Percentiles rank a stretch among this genome's conserved stretches.
These are phyloP conservation scores for Scyliorhinus canicula DNA, from an alignment of 2,797 vertebrate species.

Conservation along the genomic window DNA sequence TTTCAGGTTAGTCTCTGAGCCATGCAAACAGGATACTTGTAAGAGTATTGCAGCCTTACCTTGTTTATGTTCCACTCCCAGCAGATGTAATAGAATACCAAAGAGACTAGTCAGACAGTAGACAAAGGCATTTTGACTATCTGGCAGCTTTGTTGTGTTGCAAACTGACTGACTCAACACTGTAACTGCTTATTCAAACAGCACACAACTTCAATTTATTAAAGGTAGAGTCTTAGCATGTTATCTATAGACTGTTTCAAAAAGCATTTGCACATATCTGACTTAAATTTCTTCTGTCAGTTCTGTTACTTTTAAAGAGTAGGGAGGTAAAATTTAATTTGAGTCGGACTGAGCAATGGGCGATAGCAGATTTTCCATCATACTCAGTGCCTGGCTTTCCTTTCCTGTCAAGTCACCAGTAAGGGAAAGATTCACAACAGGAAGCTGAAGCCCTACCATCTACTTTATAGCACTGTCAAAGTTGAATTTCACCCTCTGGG, in stretches of 20 bases:
- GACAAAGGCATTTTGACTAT: neutral
- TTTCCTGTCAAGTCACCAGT: neutral
- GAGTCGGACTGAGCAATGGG: neutral
- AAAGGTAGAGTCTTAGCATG: neutral
- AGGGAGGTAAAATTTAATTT: neutral
- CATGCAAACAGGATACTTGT: neutral
- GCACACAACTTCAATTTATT: neutral
- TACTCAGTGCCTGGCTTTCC: neutral
- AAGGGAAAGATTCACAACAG: neutral
- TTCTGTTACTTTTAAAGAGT: conserved; percentile 7
- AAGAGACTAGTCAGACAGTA: conserved; percentile 3
- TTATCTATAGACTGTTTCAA: neutral
- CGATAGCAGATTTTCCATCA: neutral
- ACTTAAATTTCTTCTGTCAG: neutral
- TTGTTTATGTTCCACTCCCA: neutral
- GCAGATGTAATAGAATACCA: neutral
- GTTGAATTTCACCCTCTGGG: neutral
- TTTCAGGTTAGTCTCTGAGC: neutral
- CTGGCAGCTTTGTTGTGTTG: neutral
- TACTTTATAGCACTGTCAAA: neutral
- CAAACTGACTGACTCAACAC: neutral
- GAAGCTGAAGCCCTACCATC: neutral
- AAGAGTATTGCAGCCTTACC: neutral
- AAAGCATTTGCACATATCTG: neutral
- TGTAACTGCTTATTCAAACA: neutral